These are phyloP conservation scores for Notechis scutatus DNA, from an alignment of 2,113 vertebrate genomes.

Conservation along the genomic window DNA sequence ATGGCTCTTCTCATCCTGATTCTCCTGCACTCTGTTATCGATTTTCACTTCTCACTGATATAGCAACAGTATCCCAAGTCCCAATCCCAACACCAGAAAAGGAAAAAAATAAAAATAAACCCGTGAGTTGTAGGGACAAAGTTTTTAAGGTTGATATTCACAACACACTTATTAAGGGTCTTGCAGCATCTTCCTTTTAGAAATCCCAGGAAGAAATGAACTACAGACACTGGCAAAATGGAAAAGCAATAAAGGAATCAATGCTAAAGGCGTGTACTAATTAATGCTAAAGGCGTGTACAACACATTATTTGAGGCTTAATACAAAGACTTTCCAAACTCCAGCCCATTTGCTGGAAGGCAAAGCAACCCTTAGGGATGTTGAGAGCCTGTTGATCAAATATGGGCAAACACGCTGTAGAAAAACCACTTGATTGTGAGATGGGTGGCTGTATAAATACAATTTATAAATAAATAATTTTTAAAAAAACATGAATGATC, in stretches of 20 bases:
- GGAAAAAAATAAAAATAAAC: neutral
- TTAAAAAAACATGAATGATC: neutral
- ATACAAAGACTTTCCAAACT: conserved; percentile 14
- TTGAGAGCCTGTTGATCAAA: neutral
- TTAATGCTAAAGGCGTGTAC: conserved; percentile 33
- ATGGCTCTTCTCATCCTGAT: neutral
- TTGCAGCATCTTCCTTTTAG: neutral
- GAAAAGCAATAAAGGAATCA: conserved; percentile 10
- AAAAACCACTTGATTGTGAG: neutral
- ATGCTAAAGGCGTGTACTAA: conserved; percentile 40
- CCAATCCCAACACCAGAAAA: neutral
- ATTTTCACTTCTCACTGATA: neutral
- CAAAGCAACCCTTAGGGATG: neutral
- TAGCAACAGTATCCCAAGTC: neutral
- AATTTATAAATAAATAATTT: neutral
- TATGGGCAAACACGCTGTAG: neutral
- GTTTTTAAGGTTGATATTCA: neutral
- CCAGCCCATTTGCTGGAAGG: neutral
- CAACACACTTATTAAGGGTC: neutral
- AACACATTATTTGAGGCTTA: conserved; percentile 17
- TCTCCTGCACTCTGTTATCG: neutral
- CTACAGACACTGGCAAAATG: neutral
- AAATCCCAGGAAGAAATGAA: neutral
- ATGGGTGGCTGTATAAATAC: neutral
- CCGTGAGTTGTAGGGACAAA: no score